These are phyloP conservation scores for Oxyruncus cristatus DNA, from an alignment of 2,113 vertebrate genomes.

Conservation along the genomic window DNA sequence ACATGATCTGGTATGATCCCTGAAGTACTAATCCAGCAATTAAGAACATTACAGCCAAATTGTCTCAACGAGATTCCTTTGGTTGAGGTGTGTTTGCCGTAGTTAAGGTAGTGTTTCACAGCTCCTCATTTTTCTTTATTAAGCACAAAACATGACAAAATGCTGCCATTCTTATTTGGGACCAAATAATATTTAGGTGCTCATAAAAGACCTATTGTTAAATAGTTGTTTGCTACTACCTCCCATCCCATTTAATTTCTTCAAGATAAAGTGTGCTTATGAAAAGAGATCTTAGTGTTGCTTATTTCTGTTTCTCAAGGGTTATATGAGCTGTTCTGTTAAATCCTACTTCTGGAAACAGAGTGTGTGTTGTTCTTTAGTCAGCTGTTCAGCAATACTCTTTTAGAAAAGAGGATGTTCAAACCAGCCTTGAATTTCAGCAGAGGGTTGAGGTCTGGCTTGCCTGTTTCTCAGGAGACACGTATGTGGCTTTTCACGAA, in stretches of 20 bases:
- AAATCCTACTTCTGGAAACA: not conserved
- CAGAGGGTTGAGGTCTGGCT: not conserved
- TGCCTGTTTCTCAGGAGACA: not conserved
- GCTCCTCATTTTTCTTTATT: not conserved
- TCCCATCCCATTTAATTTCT: not conserved
- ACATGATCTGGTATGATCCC: not conserved
- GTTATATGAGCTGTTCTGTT: not conserved
- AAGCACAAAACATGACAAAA: not conserved
- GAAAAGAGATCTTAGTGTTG: not conserved
- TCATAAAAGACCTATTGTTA: not conserved
- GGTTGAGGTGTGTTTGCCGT: not conserved
- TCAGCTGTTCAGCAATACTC: not conserved
- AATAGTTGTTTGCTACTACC: not conserved
- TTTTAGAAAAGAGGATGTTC: not conserved
- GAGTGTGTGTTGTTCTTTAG: not conserved
- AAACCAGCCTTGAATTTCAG: not conserved
- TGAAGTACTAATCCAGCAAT: not conserved
- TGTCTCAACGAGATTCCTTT: not conserved
- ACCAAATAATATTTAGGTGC: not conserved
- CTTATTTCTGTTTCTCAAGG: not conserved
- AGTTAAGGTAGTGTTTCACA: not conserved
- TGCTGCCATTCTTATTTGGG: not conserved
- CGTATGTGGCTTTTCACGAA: not conserved
- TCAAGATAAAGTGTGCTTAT: not conserved
- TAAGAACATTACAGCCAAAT: not conserved